These are phyloP conservation scores for Cydia strobilella DNA, from an alignment of 1,140 invertebrate genomes.

Conservation along the genomic window DNA sequence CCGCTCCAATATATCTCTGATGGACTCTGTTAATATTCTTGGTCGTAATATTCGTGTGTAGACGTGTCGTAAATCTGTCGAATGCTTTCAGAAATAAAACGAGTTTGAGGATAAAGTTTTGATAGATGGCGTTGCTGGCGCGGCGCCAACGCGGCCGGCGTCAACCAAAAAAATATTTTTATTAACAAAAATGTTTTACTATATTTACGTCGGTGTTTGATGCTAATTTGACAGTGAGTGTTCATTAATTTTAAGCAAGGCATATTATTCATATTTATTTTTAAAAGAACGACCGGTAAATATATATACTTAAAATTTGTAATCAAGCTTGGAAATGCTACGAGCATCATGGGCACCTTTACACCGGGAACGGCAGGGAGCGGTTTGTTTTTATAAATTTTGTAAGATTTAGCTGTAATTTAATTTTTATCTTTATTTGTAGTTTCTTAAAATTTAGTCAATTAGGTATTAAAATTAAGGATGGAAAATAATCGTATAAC, in stretches of 20 bases:
- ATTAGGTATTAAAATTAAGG: no score
- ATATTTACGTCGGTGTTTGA: not conserved
- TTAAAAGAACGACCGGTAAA: no score
- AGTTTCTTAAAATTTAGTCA: no score
- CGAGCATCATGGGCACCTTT: no score
- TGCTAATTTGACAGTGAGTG: conserved; percentile 21
- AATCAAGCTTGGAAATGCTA: no score
- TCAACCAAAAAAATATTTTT: not conserved
- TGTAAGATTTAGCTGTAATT: no score
- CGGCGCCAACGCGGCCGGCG: not conserved
- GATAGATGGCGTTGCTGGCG: conserved; percentile 18
- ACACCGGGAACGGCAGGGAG: no score
- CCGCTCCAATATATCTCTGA: no score
- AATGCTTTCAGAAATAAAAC: conserved; percentile 31
- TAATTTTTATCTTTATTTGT: no score
- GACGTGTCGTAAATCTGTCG: conserved; percentile 25
- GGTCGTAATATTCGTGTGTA: conserved; percentile 9
- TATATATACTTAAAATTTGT: not conserved
- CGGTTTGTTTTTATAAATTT: no score
- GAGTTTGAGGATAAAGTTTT: conserved; percentile 27
- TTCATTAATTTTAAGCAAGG: conserved; percentile 11
- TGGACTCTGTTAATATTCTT: no score
- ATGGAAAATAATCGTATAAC: no score
- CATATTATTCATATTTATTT: not conserved
- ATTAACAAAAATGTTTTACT: conserved; percentile 15